A percentile compares a stretch with the other conserved stretches of the same genome.
These are phyloP conservation scores for Spialia ferax DNA, from an alignment of 2,888 invertebrate species.

Conservation along the genomic window DNA sequence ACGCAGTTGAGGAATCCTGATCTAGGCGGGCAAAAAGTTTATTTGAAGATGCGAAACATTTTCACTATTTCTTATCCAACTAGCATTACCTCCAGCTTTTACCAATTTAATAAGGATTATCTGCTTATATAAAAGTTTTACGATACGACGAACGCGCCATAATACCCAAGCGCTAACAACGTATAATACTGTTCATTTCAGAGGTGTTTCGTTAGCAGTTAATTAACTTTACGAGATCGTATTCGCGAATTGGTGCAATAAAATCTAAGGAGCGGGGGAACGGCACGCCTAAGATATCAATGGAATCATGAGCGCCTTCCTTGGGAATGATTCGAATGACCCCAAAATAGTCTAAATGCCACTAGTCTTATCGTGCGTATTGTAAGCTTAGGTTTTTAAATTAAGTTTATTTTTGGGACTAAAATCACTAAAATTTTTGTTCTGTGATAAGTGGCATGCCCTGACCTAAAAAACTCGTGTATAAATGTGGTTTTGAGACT, in stretches of 20 bases:
- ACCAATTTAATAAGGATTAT: constrained; percentile 44
- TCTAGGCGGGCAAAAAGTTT: no score
- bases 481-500: no score
- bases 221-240: constrained; percentile 64
- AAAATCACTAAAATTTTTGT: no score
- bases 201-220: constrained; percentile 59
- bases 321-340: constrained; percentile 13
- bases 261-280: constrained; percentile 55
- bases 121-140: constrained; percentile 49
- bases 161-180: constrained; percentile 47
- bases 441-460: no score
- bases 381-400: neutral
- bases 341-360: constrained; percentile 10
- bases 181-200: constrained; percentile 53
- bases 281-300: constrained; percentile 39
- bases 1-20: no score
- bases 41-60: no score
- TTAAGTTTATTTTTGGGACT: no score
- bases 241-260: constrained; percentile 62
- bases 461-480: no score
- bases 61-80: neutral
- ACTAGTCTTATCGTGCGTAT: neutral
- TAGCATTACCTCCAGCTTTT: neutral
- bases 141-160: constrained; percentile 48
- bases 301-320: constrained; percentile 17